Conservation (phyloP, 2,797 vertebrate genomes). For the Sebastes itinus region DNA sequence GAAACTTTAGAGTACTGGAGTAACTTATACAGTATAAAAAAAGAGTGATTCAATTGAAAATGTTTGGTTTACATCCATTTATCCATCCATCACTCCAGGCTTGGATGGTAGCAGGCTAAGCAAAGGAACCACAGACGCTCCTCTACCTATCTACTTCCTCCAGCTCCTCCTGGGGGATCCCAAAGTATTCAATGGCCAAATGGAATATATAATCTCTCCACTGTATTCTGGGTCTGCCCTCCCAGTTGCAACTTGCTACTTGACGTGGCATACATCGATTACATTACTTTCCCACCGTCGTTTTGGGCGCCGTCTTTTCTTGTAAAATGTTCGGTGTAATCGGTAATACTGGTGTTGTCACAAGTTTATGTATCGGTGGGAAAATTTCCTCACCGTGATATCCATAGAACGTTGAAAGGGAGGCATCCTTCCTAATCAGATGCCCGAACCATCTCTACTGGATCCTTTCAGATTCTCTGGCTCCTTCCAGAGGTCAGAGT, state of each 20-base stretch:
- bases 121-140: too few relatives aligned
- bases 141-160: too few relatives aligned
- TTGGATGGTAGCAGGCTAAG: not conserved
- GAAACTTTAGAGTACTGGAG: not conserved
- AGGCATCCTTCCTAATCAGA: not conserved
- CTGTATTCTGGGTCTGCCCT: not conserved
- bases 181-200: not conserved
- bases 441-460: not conserved
- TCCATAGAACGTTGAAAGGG: not conserved
- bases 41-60: not conserved
- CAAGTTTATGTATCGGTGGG: too few relatives aligned
- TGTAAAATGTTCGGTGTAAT: too few relatives aligned
- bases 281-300: too few relatives aligned
- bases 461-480: not conserved
- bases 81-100: not conserved
- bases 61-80: not conserved
- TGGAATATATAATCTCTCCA: not conserved
- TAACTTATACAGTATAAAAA: not conserved
- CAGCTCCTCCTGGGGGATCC: not conserved
- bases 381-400: too few relatives aligned
- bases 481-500: too few relatives aligned
- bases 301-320: too few relatives aligned
- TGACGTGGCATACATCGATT: too few relatives aligned
- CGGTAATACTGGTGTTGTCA: too few relatives aligned
- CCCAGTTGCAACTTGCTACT: too few relatives aligned